Percentiles rank a stretch among this genome's conserved stretches.
These are phyloP conservation scores for Rhagologus leucostigma DNA, from an alignment of 2,113 vertebrate species.

Conservation along the genomic window DNA sequence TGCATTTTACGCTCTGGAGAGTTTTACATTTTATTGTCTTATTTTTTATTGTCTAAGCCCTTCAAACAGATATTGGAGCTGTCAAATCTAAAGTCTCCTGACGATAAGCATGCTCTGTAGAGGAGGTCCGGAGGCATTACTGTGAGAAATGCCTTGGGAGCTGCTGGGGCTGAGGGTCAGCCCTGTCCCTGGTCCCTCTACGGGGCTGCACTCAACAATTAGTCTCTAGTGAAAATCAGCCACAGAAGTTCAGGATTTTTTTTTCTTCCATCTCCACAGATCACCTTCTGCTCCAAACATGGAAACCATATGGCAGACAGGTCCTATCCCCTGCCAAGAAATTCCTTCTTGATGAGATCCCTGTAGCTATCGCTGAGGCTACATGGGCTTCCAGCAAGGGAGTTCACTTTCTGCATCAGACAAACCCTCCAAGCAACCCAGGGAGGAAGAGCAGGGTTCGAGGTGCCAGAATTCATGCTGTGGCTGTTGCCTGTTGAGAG, in stretches of 20 bases:
- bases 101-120: background rate
- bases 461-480: conserved; percentile 33
- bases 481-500: conserved; percentile 40
- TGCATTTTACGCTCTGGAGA: background rate
- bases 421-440: background rate
- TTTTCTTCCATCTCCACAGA: conserved; percentile 43
- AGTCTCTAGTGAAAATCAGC: conserved; percentile 48
- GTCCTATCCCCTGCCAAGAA: conserved; percentile 65
- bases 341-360: conserved; percentile 67
- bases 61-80: background rate
- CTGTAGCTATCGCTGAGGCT: conserved; percentile 50
- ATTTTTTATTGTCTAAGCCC: background rate
- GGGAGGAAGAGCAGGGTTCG: background rate
- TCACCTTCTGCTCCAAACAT: conserved; percentile 67
- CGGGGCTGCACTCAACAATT: background rate
- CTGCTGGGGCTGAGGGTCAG: background rate
- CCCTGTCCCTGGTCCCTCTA: background rate
- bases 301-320: conserved; percentile 69
- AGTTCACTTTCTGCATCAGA: conserved; percentile 32
- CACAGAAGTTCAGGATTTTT: conserved; percentile 4
- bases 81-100: conserved; percentile 13
- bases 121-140: background rate
- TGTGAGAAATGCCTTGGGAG: background rate
- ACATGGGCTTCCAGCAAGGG: conserved; percentile 35
- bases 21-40: background rate